Conservation (phyloP, 2,797 vertebrate genomes). For the Melanotaenia nigrans region DNA sequence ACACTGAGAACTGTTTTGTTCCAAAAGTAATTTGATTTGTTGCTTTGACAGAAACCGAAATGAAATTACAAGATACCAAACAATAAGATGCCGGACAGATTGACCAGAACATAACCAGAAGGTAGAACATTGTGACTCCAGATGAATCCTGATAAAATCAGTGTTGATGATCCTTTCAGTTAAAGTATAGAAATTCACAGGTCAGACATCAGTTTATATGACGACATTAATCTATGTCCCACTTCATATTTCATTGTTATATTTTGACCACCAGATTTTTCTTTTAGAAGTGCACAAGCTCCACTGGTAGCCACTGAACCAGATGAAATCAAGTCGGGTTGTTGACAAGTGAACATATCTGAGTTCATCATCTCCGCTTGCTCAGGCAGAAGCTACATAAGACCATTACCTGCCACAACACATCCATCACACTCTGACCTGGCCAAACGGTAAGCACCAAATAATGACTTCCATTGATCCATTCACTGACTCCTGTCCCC, state of each 20-base stretch:
- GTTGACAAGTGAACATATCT: slow-evolving; percentile 59
- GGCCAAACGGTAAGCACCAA: slow-evolving; percentile 63
- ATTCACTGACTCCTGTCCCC: slow-evolving; percentile 47
- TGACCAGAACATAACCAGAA: not conserved
- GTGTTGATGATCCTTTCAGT: not conserved
- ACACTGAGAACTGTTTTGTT: too few species aligned
- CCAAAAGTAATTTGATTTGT: too few species aligned
- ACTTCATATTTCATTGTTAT: not conserved
- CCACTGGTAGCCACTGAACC: slow-evolving; percentile 43
- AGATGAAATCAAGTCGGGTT: slow-evolving; percentile 33
- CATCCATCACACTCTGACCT: slow-evolving; percentile 64
- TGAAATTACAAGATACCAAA: too few species aligned
- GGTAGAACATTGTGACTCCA: not conserved
- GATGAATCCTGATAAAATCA: not conserved
- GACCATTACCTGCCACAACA: slow-evolving; percentile 60
- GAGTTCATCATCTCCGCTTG: slow-evolving; percentile 61
- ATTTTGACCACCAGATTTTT: not conserved
- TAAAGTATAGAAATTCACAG: not conserved
- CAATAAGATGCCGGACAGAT: not conserved
- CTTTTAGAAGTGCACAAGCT: slow-evolving; percentile 21
- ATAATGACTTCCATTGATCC: slow-evolving; percentile 74
- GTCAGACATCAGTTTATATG: not conserved
- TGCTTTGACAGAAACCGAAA: not conserved
- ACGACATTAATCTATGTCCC: too few species aligned
- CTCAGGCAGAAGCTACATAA: slow-evolving; percentile 46